phyloP scores from a whole-genome alignment of 2,888 invertebrate genomes.

The Cephus spinipes region DNA sequence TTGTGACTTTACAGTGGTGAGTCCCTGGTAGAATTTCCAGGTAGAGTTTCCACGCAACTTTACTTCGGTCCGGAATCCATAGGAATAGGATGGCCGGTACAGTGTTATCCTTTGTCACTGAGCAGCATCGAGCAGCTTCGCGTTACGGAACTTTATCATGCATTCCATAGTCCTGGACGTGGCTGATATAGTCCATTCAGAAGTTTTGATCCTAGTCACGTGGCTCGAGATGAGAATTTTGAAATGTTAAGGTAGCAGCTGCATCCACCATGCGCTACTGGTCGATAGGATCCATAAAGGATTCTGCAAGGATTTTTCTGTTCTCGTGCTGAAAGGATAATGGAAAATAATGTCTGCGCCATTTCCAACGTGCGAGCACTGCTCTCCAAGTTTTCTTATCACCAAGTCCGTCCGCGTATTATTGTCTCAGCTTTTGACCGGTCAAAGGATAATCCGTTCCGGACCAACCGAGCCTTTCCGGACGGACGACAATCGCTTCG shows the following conservation, averaged over 20 bases:
- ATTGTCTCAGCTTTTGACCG: constrained; percentile 52
- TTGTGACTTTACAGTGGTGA: neutral
- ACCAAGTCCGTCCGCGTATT: constrained; percentile 45
- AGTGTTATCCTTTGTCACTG: neutral
- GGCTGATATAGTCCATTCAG: neutral
- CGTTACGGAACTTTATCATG: neutral
- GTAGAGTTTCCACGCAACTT: neutral
- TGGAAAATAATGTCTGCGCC: constrained; percentile 45
- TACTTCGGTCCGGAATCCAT: neutral
- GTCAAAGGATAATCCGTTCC: constrained; percentile 58
- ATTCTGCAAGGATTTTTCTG: constrained; percentile 38
- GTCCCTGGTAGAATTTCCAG: neutral
- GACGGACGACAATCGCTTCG: constrained; percentile 49
- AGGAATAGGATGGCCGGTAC: neutral
- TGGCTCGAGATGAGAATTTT: neutral
- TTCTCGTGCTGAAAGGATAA: constrained; percentile 50
- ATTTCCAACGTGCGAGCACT: neutral
- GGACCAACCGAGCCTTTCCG: constrained; percentile 49
- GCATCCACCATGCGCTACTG: neutral
- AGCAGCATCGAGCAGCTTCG: neutral
- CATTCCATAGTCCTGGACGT: neutral
- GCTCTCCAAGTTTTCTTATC: too few relatives aligned
- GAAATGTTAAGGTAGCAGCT: neutral
- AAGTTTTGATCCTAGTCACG: neutral
- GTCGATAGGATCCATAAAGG: neutral